phyloP scores from a whole-genome alignment of 2,113 vertebrate genomes.

The Antigone vipio region DNA sequence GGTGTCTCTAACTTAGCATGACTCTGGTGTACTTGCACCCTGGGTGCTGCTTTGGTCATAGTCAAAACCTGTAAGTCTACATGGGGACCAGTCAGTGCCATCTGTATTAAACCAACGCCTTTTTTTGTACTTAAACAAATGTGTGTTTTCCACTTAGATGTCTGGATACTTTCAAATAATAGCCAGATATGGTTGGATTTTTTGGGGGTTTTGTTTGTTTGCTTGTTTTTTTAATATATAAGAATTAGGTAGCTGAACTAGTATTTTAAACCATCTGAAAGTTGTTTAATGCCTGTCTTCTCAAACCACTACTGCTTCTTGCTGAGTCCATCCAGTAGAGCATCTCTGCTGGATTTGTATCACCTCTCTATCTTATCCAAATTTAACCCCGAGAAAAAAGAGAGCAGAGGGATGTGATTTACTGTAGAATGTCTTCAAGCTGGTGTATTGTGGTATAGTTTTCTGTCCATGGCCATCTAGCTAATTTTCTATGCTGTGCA shows the following conservation, averaged over 20 bases:
- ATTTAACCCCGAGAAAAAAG: neutral
- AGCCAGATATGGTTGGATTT: neutral
- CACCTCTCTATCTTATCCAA: neutral
- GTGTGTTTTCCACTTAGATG: neutral
- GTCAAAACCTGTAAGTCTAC: neutral
- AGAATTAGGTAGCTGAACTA: neutral
- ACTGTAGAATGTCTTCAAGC: neutral
- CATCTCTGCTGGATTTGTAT: neutral
- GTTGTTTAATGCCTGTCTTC: neutral
- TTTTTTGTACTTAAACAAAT: neutral
- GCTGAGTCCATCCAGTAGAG: neutral
- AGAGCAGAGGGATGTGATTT: neutral
- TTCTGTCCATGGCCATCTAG: neutral
- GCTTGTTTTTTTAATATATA: neutral
- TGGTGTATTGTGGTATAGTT: neutral
- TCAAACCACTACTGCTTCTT: neutral
- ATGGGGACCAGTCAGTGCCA: neutral
- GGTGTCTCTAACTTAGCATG: rapidly evolving
- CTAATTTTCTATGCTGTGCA: neutral
- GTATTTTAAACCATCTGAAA: neutral
- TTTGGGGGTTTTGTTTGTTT: neutral
- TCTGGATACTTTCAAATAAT: neutral
- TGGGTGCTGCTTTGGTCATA: neutral
- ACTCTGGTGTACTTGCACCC: neutral
- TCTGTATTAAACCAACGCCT: neutral